Conservation (phyloP, 1,140 invertebrate species). For the Onthophagus taurus region DNA sequence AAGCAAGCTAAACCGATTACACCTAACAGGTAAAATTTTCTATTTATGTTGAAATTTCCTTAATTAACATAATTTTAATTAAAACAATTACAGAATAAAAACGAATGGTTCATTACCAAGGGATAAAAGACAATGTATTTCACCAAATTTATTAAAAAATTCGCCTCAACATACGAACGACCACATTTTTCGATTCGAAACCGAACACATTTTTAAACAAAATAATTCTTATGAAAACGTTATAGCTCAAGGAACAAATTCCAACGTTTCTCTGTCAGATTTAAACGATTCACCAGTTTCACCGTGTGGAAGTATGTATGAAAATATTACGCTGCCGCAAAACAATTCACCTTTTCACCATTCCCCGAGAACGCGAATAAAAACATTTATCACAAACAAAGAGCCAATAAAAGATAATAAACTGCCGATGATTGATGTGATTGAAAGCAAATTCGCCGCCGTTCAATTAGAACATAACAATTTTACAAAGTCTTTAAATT, state of each 20-base stretch:
- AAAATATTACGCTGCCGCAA: slow-evolving; percentile 39
- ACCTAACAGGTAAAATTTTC: slow-evolving; percentile 42
- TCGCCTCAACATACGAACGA: slow-evolving; percentile 24
- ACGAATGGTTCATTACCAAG: slow-evolving; percentile 80
- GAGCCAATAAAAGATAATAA: slow-evolving; percentile 21
- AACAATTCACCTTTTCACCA: slow-evolving; percentile 40
- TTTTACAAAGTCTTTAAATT: slow-evolving; percentile 7
- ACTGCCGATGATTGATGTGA: slow-evolving; percentile 10
- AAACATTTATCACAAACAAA: slow-evolving; percentile 40
- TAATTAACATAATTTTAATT: slow-evolving; percentile 8
- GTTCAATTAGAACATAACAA: slow-evolving; percentile 26
- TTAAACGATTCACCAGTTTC: slow-evolving; percentile 21
- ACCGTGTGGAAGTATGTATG: slow-evolving; percentile 44
- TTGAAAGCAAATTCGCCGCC: slow-evolving; percentile 28
- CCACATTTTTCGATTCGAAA: slow-evolving; percentile 18
- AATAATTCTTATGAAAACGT: slow-evolving; percentile 31
- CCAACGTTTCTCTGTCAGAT: slow-evolving; percentile 3
- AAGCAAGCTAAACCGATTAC: slow-evolving; percentile 45
- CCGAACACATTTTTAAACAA: slow-evolving; percentile 12
- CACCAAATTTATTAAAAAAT: slow-evolving; percentile 19
- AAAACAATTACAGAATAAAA: slow-evolving; percentile 57
- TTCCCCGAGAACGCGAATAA: slow-evolving; percentile 54
- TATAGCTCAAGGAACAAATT: slow-evolving; percentile 7
- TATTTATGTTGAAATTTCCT: neutral
- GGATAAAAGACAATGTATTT: slow-evolving; percentile 51